phyloP scores from a whole-genome alignment of 2,888 invertebrate genomes.

The Cerastoderma edule region DNA sequence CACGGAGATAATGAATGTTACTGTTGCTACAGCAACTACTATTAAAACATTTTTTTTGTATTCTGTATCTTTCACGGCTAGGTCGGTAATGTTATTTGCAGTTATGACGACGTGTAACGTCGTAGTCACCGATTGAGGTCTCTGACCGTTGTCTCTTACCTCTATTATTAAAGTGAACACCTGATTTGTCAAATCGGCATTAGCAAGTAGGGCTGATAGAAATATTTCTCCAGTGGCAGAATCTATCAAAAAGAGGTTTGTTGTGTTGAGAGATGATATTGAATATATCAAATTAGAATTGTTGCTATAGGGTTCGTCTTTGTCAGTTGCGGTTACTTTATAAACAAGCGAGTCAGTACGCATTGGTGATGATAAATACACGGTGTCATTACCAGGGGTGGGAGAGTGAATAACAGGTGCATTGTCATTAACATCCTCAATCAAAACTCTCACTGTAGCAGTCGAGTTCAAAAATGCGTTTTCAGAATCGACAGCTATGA shows the following conservation, averaged over 20 bases:
- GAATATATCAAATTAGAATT: constrained; percentile 70
- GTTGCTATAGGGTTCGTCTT: constrained; percentile 61
- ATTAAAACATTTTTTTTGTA: constrained; percentile 60
- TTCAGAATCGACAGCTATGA: constrained; percentile 74
- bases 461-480: constrained; percentile 63
- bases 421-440: constrained; percentile 79
- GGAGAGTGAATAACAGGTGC: constrained; percentile 73
- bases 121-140: constrained; percentile 35
- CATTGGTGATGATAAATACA: constrained; percentile 62
- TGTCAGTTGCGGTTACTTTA: constrained; percentile 66
- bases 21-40: constrained; percentile 57
- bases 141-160: constrained; percentile 56
- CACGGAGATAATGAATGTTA: constrained; percentile 61
- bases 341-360: constrained; percentile 63
- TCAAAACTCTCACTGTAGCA: constrained; percentile 69
- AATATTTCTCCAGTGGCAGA: constrained; percentile 67
- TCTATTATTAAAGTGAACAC: constrained; percentile 50
- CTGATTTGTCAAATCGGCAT: constrained; percentile 46
- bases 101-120: constrained; percentile 48
- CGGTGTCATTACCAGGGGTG: constrained; percentile 68
- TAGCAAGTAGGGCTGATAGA: constrained; percentile 51
- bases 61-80: constrained; percentile 20
- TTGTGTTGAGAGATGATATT: constrained; percentile 66
- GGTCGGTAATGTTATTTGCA: constrained; percentile 40
- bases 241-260: constrained; percentile 64